Percentiles rank a stretch among this genome's conserved stretches.
Conservation (phyloP, 2,888 invertebrate species). For the Sympetrum striolatum region DNA sequence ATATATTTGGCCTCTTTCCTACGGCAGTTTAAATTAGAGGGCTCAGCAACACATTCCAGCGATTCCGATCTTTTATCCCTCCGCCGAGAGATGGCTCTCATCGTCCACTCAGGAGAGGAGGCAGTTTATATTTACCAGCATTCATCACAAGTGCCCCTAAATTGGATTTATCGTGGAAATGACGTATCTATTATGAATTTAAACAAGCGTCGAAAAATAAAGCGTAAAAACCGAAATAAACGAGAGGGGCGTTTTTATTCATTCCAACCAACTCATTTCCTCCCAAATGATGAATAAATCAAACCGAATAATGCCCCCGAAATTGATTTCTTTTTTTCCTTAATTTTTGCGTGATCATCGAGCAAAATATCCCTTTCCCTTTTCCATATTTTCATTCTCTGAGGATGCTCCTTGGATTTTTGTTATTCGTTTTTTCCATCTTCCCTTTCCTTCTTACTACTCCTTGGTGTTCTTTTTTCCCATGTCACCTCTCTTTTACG, state of each 20-base stretch:
- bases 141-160: background rate
- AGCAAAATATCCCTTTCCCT: no score
- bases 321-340: no score
- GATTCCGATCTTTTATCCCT: background rate
- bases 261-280: background rate
- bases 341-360: no score
- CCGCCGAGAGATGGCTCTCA: background rate
- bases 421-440: background rate
- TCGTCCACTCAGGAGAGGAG: background rate
- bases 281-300: background rate
- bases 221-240: background rate
- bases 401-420: no score
- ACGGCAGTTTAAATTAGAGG: no score
- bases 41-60: background rate
- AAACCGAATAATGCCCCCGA: background rate
- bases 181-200: background rate
- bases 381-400: no score
- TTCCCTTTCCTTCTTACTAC: background rate
- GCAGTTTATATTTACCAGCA: background rate
- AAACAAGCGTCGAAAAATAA: background rate
- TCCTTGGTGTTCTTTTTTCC: background rate
- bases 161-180: background rate
- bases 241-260: background rate
- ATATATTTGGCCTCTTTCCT: no score
- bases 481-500: background rate